These are phyloP conservation scores for Carpatolechia fugitivella DNA, from an alignment of 2,888 invertebrate species.

Conservation along the genomic window DNA sequence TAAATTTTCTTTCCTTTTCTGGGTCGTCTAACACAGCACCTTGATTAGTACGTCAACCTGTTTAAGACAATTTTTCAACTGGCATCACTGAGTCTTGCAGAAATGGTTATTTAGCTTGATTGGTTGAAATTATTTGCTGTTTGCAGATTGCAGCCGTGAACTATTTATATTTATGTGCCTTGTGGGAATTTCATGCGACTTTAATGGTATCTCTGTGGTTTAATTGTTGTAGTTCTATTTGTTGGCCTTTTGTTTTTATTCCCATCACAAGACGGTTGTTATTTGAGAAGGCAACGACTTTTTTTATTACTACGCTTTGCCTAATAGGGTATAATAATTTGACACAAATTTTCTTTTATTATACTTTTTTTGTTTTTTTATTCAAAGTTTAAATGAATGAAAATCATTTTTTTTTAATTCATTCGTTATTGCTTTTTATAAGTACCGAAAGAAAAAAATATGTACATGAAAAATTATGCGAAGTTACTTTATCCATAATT, in stretches of 20 bases:
- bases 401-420: no score
- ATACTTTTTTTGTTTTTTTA: not conserved
- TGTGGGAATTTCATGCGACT: slow-evolving; percentile 39
- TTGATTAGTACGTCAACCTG: slow-evolving; percentile 56
- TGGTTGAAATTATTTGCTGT: not conserved
- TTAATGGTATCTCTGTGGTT: slow-evolving; percentile 44
- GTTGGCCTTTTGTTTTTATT: slow-evolving; percentile 35
- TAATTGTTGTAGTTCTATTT: slow-evolving; percentile 43
- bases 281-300: slow-evolving; percentile 27
- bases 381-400: no score
- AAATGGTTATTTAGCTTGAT: slow-evolving; percentile 10
- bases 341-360: not conserved
- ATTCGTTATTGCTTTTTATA: no score
- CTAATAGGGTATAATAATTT: no score
- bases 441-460: no score
- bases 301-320: slow-evolving; percentile 1
- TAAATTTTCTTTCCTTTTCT: slow-evolving; percentile 36
- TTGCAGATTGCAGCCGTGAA: not conserved
- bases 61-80: slow-evolving; percentile 15
- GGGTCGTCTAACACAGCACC: slow-evolving; percentile 34
- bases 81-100: slow-evolving; percentile 2
- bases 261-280: slow-evolving; percentile 26
- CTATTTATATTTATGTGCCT: slow-evolving; percentile 12
- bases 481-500: not conserved
- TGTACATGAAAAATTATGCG: no score